phyloP scores from a whole-genome alignment of 1,140 invertebrate genomes.

The Adoxophyes honmai region DNA sequence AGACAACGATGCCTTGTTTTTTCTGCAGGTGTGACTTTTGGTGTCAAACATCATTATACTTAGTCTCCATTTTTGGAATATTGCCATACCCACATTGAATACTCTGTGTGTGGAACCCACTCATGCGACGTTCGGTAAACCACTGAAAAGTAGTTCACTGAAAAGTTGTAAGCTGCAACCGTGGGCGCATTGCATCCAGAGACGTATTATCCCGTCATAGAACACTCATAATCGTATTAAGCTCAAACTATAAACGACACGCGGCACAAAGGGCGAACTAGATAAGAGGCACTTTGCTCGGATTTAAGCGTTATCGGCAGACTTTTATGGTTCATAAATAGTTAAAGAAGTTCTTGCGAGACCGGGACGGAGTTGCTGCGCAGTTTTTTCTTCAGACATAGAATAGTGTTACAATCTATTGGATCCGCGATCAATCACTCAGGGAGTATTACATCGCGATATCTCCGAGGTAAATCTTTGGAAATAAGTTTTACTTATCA shows the following conservation, averaged over 20 bases:
- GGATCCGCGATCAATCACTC: slow-evolving; percentile 8
- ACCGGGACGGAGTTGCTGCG: slow-evolving; percentile 14
- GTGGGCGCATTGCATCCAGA: no score
- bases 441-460: not conserved
- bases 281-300: slow-evolving; percentile 38
- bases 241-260: slow-evolving; percentile 27
- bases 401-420: slow-evolving; percentile 18
- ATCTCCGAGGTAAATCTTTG: slow-evolving; percentile 7
- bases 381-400: slow-evolving; percentile 20
- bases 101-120: no score
- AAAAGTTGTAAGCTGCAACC: no score
- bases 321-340: slow-evolving; percentile 46
- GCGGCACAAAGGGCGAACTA: slow-evolving; percentile 33
- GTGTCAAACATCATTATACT: no score
- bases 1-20: no score
- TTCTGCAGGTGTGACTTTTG: no score
- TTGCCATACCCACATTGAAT: no score
- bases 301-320: slow-evolving; percentile 38
- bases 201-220: slow-evolving; percentile 11
- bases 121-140: no score
- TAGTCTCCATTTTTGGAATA: no score
- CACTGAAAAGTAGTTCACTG: no score
- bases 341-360: slow-evolving; percentile 35
- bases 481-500: slow-evolving; percentile 11
- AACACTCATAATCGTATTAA: slow-evolving; percentile 31